Base-by-base conservation (phyloP, 2,113 vertebrate species). In the Centropus bengalensis region DNA sequence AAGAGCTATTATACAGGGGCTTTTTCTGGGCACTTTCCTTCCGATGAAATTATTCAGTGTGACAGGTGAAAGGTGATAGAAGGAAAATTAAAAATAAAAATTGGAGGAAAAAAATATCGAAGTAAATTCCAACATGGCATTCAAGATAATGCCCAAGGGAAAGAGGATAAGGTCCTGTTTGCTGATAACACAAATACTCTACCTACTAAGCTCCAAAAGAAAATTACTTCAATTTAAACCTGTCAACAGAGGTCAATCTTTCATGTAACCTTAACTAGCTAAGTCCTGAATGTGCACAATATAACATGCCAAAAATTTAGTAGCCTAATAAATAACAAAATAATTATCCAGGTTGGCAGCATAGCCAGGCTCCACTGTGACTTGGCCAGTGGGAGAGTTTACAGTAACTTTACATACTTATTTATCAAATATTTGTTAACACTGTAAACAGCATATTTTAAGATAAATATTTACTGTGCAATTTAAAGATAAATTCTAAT, bases 191-290 rank as follows among this genome's bases (percentile, higher is more conserved):
- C 68, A 89, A 92, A 96, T 54, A 28, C 6, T 83, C 58, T 32
- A 70, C 87, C 60, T 49, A n/a, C 79, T 91, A 84, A 89, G 54
- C 51, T 66, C 79, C 32, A 26, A 90, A 28, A 96, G 91, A 93
- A 97, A 97, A 97, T 16, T 0, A 94, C 70, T 96, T 96, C 94
- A 93, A 85, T 96, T 96, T 96, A 75, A 73, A 96, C 95, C 89
- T 94, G 90, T 94, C 94, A 95, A 18, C 71, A 71, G 38, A 96
- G 80, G 92, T 95, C 96, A 92, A 78, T 82, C 45, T 96, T 89
- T 94, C 78, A 45, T 71, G 68, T 40, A 91, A 94, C 94, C 86
- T 97, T 86, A 96, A 90, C 79, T 82, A 70, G 76, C 70, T 75
- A 80, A 82, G 15, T 85, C 86, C 66, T 77, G 45, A 75, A 30